Conservation (phyloP, 2,888 invertebrate species). For the Nomada ferruginata region DNA sequence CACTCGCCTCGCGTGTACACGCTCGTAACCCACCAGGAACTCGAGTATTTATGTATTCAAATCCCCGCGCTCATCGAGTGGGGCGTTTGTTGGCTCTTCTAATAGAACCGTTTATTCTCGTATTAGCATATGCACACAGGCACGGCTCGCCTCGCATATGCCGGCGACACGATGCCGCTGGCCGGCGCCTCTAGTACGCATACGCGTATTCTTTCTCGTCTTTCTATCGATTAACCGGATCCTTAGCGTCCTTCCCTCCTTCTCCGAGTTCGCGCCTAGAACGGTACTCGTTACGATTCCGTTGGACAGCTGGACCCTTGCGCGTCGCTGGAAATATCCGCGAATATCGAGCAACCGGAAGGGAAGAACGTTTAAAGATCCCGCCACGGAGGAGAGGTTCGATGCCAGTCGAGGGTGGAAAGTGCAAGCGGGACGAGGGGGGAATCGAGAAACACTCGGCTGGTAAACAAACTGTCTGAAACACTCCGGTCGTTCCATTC, state of each 20-base stretch:
- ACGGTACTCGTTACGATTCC: neutral
- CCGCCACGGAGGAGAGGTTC: conserved; percentile 51
- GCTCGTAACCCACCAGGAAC: conserved; percentile 61
- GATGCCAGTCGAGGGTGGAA: conserved; percentile 41
- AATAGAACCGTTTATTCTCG: conserved; percentile 82
- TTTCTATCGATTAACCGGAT: conserved; percentile 49
- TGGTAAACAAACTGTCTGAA: conserved; percentile 83
- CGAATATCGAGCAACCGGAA: conserved; percentile 65
- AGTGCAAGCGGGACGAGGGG: conserved; percentile 45
- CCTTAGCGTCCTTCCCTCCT: conserved; percentile 15
- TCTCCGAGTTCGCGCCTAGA: neutral
- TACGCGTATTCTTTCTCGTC: conserved; percentile 24
- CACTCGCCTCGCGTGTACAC: conserved; percentile 53
- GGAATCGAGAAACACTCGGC: conserved; percentile 71
- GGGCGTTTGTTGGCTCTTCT: conserved; percentile 82
- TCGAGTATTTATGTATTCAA: conserved; percentile 83
- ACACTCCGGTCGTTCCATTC: conserved; percentile 80
- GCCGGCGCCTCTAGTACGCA: conserved; percentile 20
- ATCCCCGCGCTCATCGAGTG: conserved; percentile 81
- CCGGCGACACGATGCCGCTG: conserved; percentile 54
- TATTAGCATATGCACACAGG: conserved; percentile 81
- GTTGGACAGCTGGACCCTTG: no score
- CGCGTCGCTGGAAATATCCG: conserved; percentile 39
- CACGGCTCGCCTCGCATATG: conserved; percentile 57
- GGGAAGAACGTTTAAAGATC: conserved; percentile 53